These are phyloP conservation scores for Bombus impatiens DNA, from an alignment of 1,140 invertebrate species.

Conservation along the genomic window DNA sequence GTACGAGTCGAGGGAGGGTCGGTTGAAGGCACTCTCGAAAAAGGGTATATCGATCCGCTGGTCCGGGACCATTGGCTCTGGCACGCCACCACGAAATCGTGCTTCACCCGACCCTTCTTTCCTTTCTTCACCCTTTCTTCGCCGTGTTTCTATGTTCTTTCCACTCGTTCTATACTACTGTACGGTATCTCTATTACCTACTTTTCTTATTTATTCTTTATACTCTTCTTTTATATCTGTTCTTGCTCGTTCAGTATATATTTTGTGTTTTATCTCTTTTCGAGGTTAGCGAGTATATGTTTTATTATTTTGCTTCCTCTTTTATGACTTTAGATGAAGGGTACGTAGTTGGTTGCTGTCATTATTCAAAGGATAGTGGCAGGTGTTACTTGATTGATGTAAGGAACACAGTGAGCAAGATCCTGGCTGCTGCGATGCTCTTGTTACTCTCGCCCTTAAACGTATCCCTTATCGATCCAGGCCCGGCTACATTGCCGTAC, in stretches of 20 bases:
- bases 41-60: slow-evolving; percentile 78
- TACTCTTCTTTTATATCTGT: background rate
- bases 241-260: background rate
- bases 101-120: slow-evolving; percentile 28
- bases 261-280: background rate
- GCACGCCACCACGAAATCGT: slow-evolving; percentile 75
- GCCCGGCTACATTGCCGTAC: background rate
- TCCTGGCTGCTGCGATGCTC: slow-evolving; percentile 7
- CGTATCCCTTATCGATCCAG: slow-evolving; percentile 48
- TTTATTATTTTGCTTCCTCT: slow-evolving; percentile 14
- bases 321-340: background rate
- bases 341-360: background rate
- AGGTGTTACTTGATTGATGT: slow-evolving; percentile 41
- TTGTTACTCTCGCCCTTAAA: slow-evolving; percentile 21
- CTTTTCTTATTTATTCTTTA: slow-evolving; percentile 11
- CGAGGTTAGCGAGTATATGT: background rate
- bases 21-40: slow-evolving; percentile 70
- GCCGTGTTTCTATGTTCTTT: background rate
- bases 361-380: background rate
- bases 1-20: slow-evolving; percentile 34
- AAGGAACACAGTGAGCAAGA: too few relatives aligned
- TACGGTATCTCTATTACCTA: background rate
- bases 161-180: background rate
- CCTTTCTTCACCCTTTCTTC: background rate
- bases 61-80: slow-evolving; percentile 77